phyloP scores from a whole-genome alignment of 2,797 vertebrate genomes.

The Darevskia nairensis region DNA sequence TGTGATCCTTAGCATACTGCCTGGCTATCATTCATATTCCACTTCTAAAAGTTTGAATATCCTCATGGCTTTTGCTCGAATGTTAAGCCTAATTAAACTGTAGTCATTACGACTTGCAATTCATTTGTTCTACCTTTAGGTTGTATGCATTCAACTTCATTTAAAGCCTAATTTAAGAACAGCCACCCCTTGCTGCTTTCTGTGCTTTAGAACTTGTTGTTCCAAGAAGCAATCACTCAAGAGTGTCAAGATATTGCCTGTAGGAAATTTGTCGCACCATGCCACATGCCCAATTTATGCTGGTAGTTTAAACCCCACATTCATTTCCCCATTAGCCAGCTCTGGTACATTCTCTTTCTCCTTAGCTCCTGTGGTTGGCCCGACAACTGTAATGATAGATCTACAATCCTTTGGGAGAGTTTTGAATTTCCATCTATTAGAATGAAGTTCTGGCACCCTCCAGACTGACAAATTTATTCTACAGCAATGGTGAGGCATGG shows the following conservation, averaged over 20 bases:
- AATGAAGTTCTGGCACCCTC: background rate
- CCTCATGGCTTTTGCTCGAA: background rate
- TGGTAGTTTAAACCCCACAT: background rate
- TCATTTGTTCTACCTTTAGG: background rate
- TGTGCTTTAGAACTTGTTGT: background rate
- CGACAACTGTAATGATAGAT: background rate
- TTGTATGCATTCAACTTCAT: conserved; percentile 5
- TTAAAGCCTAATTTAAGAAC: background rate
- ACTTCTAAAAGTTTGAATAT: background rate
- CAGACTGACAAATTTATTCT: conserved; percentile 16
- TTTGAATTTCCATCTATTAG: background rate
- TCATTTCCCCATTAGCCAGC: background rate
- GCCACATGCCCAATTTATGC: background rate
- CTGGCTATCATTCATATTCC: background rate
- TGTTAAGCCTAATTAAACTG: background rate
- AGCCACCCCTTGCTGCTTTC: background rate
- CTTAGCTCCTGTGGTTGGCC: background rate
- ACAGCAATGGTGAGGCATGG: background rate
- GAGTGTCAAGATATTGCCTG: background rate
- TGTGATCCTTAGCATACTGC: background rate
- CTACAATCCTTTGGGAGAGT: background rate
- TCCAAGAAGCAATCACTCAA: background rate
- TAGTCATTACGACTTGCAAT: background rate
- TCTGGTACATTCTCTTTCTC: background rate
- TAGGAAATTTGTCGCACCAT: background rate